These are phyloP conservation scores for Tenrec ecaudatus DNA, from an alignment of 2,113 vertebrate genomes.

Conservation along the genomic window DNA sequence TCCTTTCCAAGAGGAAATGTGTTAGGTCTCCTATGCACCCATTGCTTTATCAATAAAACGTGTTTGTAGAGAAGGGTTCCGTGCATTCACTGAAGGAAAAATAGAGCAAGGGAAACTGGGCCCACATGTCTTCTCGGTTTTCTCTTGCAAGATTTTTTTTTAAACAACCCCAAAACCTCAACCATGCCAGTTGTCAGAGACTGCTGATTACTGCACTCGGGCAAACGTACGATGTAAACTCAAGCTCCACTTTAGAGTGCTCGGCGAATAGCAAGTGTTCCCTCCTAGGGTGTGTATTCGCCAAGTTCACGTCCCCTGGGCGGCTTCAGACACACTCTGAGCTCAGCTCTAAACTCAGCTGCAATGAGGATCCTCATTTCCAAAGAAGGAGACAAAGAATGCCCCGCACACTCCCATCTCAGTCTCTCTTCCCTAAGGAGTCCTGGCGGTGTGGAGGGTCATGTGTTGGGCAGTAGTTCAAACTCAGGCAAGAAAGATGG, in stretches of 20 bases:
- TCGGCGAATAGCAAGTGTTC: background rate
- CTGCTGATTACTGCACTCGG: background rate
- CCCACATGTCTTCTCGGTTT: background rate
- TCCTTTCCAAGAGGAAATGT: conserved; percentile 39
- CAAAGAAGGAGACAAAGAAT: background rate
- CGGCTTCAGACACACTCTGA: background rate
- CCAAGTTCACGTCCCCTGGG: background rate
- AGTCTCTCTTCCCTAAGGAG: too few species aligned
- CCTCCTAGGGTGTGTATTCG: background rate
- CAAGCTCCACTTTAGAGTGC: background rate
- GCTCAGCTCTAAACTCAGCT: background rate
- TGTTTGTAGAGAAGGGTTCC: background rate
- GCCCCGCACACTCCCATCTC: background rate
- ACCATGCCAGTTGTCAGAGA: background rate
- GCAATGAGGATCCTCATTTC: background rate
- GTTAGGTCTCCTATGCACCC: conserved; percentile 13
- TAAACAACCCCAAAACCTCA: background rate
- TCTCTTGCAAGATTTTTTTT: background rate
- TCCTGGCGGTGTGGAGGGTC: too few species aligned
- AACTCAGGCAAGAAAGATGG: too few species aligned
- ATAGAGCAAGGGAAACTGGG: background rate
- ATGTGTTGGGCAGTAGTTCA: too few species aligned
- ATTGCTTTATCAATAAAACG: conserved; percentile 17
- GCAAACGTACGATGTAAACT: background rate
- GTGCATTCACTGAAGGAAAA: background rate